Base-by-base conservation (phyloP, 2,113 vertebrate genomes). In the Lonchura striata region DNA sequence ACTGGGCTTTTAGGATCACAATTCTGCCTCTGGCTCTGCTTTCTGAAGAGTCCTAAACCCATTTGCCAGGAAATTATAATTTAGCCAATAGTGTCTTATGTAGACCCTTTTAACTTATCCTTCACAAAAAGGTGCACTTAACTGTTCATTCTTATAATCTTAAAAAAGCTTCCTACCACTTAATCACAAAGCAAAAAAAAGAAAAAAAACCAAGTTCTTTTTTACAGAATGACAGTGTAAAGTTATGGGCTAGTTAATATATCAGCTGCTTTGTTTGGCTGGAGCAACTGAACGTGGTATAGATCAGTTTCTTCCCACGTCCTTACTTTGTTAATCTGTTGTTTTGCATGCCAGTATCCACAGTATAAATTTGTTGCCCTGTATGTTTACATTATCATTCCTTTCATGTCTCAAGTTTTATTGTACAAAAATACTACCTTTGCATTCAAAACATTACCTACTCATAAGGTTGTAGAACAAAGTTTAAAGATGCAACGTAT, bases 1-100 rank as follows among this genome's bases (percentile, higher is more conserved):
- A 81, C 76, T 93, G 94, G 83, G 83, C 88, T 94, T 85, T 80
- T 75, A 92, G 80, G 64, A 92, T 89, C 89, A 64, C 31, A 61
- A 95, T 92, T 95, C 70, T 89, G 95, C 96, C 93, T 95, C 91
- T 33, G 69, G 94, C 91, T 92, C 79, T 87, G 24, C 71, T 84
- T 91, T 92, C 80, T 91, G 77, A 95, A 64, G 83, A 64, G 37
- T 79, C 46, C 53, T 82, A 91, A 94, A 84, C 23, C 83, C 61
- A 33, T 94, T 91, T 95, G 81, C 44, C 15, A 81, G 65, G 56
- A 92, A 92, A 96, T 79, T 4, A 33, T 61, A 71, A 79, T 91
- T 84, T 92, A 92, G 84, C 91, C 86, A 75, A 31, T 37, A 74
- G 28, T 33, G n/a, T 52, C 37, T 56, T 69, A 37, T 17, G 9